Evolutionary conservation across 2,797 vertebrate species (phyloP), one percentile per base, ranked within the genome.

Genomic region (Discoglossus pictus): DNA sequence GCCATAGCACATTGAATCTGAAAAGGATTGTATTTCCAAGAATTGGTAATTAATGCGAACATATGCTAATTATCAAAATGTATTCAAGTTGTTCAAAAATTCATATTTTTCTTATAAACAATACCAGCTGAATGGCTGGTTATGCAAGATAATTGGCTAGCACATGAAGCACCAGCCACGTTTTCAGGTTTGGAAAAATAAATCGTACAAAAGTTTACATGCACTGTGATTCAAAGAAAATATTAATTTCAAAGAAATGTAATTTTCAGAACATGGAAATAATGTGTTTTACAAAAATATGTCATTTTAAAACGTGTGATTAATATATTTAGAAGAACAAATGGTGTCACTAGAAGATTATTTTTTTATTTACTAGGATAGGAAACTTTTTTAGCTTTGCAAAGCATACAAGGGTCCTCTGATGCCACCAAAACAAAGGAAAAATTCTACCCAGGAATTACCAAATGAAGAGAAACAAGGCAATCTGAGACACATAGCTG

Each of bases 61-160:
- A 43, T 16, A 54, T 48, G 54, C 24, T 60, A 68, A 52, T 42
- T 51, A 40, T 11, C 17, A 13, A 42, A 59, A 59, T n/a, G 46
- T 34, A 51, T 42, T 21, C 21, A 5, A 36, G 21, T 17, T 48
- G 24, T 11, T 23, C 23, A 42, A 27, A 31, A 23, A 42, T 48
- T 56, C 35, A 10, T 20, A 2, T 18, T 15, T 36, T 17, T 50
- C 21, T 16, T 42, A 34, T 54, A 61, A 48, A 40, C 21, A 39
- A 43, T 23, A 53, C 39, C 58, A 54, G 48, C 38, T 61, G 58
- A 54, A 21, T 31, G 7, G 15, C 16, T 20, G 23, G 16, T 54
- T 36, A 25, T 21, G 40, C 13, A 61, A 54, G 11, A 46, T 16
- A 12, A 4, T 18, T 18, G 27, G 23, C 20, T 40, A 20, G 46